These are phyloP conservation scores for Phodopus roborovskii DNA, from an alignment of 2,113 vertebrate species.

Conservation along the genomic window DNA sequence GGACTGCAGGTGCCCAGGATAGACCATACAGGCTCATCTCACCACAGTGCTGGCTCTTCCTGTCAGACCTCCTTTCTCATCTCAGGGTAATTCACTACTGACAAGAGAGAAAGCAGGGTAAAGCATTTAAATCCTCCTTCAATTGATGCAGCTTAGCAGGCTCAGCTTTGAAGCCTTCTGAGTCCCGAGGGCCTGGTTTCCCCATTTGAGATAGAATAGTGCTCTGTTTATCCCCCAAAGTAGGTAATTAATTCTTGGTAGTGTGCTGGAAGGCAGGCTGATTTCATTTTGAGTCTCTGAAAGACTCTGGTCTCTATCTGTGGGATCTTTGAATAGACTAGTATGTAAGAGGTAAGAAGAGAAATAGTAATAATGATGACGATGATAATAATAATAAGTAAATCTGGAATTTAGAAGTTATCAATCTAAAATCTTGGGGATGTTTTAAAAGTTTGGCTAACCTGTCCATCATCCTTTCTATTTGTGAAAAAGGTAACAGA, in stretches of 20 bases:
- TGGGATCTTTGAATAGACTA: slow-evolving; percentile 8
- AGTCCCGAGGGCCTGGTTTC: slow-evolving; percentile 56
- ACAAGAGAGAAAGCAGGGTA: slow-evolving; percentile 54
- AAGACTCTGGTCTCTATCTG: neutral
- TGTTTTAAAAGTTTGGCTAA: neutral
- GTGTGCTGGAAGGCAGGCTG: slow-evolving; percentile 42
- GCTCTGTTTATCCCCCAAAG: slow-evolving; percentile 40
- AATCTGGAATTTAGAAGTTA: slow-evolving; percentile 53
- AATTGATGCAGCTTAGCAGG: slow-evolving; percentile 70
- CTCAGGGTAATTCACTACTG: slow-evolving; percentile 12
- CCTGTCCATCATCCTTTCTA: neutral
- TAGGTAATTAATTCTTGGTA: slow-evolving; percentile 68
- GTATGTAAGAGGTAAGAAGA: neutral
- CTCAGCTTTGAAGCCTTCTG: slow-evolving; percentile 70
- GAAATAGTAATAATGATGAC: neutral
- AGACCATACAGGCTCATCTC: neutral
- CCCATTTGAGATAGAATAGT: slow-evolving; percentile 49
- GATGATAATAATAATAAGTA: neutral
- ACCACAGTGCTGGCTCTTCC: neutral
- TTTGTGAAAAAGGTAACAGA: slow-evolving; percentile 5
- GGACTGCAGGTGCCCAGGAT: neutral
- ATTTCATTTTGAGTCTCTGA: slow-evolving; percentile 56
- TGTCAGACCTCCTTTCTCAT: neutral
- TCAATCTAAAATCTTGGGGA: slow-evolving; percentile 7
- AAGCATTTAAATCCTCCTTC: slow-evolving; percentile 68